A percentile compares a stretch with the other conserved stretches of the same genome.
These are phyloP conservation scores for Scytalopus superciliaris DNA, from an alignment of 2,113 vertebrate genomes.

Conservation along the genomic window DNA sequence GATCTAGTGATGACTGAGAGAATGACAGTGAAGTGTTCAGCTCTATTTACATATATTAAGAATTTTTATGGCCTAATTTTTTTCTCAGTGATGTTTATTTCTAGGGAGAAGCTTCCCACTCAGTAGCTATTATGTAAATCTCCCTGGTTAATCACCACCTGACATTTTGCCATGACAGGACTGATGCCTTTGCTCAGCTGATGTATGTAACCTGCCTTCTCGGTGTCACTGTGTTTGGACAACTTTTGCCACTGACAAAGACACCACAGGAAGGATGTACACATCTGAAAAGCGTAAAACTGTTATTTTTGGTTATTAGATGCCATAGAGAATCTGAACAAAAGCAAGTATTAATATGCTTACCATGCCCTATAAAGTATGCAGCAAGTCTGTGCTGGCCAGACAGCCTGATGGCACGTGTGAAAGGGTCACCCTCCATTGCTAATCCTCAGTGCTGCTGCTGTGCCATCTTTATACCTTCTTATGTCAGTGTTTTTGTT, in stretches of 20 bases:
- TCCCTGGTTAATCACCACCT: conserved; percentile 33
- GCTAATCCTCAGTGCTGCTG: not conserved
- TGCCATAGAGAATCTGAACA: not conserved
- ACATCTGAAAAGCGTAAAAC: not conserved
- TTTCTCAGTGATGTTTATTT: conserved; percentile 29
- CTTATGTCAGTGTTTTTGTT: not conserved
- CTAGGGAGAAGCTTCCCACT: conserved; percentile 38
- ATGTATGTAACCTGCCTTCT: not conserved
- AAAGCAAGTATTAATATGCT: not conserved
- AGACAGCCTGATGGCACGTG: not conserved
- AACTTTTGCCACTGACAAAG: not conserved
- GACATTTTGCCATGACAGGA: conserved; percentile 13
- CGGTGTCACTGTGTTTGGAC: not conserved
- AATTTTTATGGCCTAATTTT: not conserved
- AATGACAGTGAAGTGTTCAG: not conserved
- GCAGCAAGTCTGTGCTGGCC: not conserved
- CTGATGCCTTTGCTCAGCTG: not conserved
- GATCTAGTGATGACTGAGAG: not conserved
- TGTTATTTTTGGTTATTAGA: not conserved
- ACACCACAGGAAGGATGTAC: not conserved
- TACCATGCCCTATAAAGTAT: not conserved
- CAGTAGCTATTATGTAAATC: conserved; percentile 31
- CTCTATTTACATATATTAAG: not conserved
- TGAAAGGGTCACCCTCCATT: not conserved
- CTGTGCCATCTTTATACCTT: not conserved